Conservation (phyloP, 2,113 vertebrate species). For the Dolichotis patagonum region DNA sequence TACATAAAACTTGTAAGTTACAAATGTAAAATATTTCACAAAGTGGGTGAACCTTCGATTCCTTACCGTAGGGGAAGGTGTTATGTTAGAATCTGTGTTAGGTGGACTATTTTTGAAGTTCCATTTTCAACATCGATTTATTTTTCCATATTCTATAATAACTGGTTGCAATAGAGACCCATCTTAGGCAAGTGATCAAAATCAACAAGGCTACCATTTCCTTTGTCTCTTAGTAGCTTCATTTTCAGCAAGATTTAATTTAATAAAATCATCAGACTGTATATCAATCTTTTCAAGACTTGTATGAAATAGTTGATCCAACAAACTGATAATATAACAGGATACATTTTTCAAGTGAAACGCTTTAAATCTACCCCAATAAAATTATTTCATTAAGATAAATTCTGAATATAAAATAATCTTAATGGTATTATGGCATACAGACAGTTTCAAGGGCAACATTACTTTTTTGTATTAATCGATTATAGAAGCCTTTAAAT, state of each 20-base stretch:
- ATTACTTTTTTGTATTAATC: slow-evolving; percentile 26
- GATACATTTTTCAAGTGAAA: not conserved
- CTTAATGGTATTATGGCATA: not conserved
- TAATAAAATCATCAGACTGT: not conserved
- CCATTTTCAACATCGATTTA: not conserved
- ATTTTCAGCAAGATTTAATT: slow-evolving; percentile 2
- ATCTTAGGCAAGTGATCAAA: not conserved
- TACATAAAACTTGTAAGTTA: not conserved
- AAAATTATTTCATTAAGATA: slow-evolving; percentile 39
- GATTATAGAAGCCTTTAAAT: slow-evolving; percentile 13
- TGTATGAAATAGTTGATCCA: not conserved
- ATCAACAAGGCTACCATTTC: not conserved
- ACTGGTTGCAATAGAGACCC: not conserved
- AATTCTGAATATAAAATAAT: slow-evolving; percentile 26
- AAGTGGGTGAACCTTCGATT: not conserved
- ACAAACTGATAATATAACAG: slow-evolving; percentile 21
- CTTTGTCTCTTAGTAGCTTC: not conserved
- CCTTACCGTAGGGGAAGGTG: not conserved
- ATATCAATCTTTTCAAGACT: not conserved
- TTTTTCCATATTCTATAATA: not conserved
- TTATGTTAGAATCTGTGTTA: not conserved
- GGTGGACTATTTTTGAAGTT: not conserved
- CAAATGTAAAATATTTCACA: not conserved
- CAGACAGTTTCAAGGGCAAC: not conserved
- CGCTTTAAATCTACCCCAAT: not conserved